These are phyloP conservation scores for Corythucha ciliata DNA, from an alignment of 2,888 invertebrate species.

Conservation along the genomic window DNA sequence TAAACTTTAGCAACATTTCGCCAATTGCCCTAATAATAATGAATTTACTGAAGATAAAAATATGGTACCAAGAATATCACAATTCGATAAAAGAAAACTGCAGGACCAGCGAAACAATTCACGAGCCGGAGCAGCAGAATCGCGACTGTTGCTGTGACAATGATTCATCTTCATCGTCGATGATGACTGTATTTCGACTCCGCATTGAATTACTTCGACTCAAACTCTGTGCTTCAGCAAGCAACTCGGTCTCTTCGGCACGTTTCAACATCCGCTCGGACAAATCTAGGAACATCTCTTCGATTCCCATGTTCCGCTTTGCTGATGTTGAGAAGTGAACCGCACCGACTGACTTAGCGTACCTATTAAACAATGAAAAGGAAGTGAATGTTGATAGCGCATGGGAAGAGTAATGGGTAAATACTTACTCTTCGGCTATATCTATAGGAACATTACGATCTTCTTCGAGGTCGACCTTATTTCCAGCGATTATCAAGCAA, in stretches of 20 bases:
- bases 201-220: constrained; percentile 42
- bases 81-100: too few relatives aligned
- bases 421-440: constrained; percentile 72
- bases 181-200: constrained; percentile 44
- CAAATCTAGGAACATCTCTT: constrained; percentile 79
- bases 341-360: constrained; percentile 83
- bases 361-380: constrained; percentile 51
- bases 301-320: constrained; percentile 81
- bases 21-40: too few relatives aligned
- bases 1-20: too few relatives aligned
- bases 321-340: constrained; percentile 89
- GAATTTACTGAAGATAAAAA: too few relatives aligned
- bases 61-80: too few relatives aligned
- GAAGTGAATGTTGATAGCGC: neutral
- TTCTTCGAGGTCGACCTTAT: constrained; percentile 92
- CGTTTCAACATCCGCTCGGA: constrained; percentile 62
- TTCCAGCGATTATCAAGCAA: constrained; percentile 86
- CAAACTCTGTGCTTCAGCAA: constrained; percentile 37
- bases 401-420: neutral
- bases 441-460: constrained; percentile 74
- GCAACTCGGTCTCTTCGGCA: constrained; percentile 39
- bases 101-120: too few relatives aligned
- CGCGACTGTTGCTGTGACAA: constrained; percentile 37
- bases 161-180: constrained; percentile 42
- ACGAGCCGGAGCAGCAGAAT: constrained; percentile 39